phyloP scores from a whole-genome alignment of 2,888 invertebrate species.

The Acanthosepion esculentum region DNA sequence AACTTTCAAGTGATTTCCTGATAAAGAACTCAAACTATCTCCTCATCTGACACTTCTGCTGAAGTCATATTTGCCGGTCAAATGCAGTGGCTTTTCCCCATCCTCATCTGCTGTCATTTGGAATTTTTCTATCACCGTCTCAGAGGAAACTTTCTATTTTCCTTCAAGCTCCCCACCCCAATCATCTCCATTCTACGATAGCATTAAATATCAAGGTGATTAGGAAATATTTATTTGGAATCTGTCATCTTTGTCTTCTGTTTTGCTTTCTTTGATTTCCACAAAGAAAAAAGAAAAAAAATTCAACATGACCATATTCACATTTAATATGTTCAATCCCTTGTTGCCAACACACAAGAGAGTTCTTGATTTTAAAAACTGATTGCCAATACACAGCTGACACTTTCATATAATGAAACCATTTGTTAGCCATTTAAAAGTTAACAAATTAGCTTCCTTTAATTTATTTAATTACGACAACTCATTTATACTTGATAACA shows the following conservation, averaged over 20 bases:
- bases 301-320: no score
- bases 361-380: no score
- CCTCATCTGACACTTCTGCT: neutral
- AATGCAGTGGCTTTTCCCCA: neutral
- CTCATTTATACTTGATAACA: no score
- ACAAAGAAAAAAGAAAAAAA: no score
- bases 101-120: neutral
- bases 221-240: slow-evolving; percentile 6
- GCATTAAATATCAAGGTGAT: neutral
- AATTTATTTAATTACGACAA: no score
- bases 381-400: no score
- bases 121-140: neutral
- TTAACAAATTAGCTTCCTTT: no score
- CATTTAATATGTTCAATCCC: no score
- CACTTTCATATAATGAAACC: no score
- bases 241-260: neutral
- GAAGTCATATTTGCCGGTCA: neutral
- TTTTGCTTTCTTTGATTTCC: no score
- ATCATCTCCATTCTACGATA: neutral
- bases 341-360: no score
- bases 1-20: slow-evolving; percentile 33
- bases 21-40: slow-evolving; percentile 33
- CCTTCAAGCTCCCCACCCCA: neutral
- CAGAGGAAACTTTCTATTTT: neutral
- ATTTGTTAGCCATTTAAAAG: no score